phyloP scores from a whole-genome alignment of 2,797 vertebrate genomes.

The Sebastes steindachneri region DNA sequence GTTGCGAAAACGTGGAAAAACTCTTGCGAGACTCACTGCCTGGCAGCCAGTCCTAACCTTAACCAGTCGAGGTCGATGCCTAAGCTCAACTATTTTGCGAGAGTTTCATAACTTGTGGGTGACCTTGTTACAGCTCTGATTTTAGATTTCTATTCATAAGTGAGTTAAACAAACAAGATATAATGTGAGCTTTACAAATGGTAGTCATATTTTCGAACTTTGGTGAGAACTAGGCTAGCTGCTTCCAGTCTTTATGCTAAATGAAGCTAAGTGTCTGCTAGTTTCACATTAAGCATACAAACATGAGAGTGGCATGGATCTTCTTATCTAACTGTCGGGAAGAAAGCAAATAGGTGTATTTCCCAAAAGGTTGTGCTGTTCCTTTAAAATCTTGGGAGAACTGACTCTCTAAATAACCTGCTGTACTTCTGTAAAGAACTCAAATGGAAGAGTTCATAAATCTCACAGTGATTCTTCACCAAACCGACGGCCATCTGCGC shows the following conservation, averaged over 20 bases:
- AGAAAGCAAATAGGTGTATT: not conserved
- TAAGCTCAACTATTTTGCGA: too few relatives aligned
- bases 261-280: not conserved
- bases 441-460: constrained; percentile 23
- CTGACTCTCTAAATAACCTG: not conserved
- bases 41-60: too few relatives aligned
- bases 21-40: too few relatives aligned
- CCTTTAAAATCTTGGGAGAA: not conserved
- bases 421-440: constrained; percentile 2
- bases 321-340: too few relatives aligned
- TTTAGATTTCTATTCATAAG: not conserved
- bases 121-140: too few relatives aligned
- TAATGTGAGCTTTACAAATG: not conserved
- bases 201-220: not conserved
- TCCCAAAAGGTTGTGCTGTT: not conserved
- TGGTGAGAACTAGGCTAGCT: not conserved
- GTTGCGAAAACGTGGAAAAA: too few relatives aligned
- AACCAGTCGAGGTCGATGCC: too few relatives aligned
- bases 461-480: constrained; percentile 6
- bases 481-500: not conserved
- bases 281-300: not conserved
- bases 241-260: not conserved
- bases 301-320: too few relatives aligned
- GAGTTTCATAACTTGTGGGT: too few relatives aligned
- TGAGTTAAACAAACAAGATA: not conserved